These are phyloP conservation scores for Mastacembelus armatus DNA, from an alignment of 2,797 vertebrate genomes.

Conservation along the genomic window DNA sequence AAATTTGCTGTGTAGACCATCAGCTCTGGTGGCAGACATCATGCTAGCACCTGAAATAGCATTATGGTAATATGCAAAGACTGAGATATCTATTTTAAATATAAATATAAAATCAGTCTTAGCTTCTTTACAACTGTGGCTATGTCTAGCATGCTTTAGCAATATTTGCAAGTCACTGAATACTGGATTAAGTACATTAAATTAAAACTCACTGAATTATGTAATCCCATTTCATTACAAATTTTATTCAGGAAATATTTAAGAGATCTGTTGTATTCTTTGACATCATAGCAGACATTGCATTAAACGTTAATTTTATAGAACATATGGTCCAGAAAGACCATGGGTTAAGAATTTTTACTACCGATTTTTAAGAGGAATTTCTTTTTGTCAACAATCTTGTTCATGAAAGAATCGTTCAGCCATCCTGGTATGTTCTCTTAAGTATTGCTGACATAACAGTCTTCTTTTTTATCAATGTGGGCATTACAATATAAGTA, in stretches of 20 bases:
- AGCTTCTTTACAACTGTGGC: no score
- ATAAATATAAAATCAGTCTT: no score
- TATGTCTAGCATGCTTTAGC: no score
- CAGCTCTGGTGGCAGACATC: conserved; percentile 1
- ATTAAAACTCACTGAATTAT: no score
- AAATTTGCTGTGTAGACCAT: conserved; percentile 7
- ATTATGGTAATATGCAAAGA: conserved; percentile 1
- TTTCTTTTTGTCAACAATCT: not conserved
- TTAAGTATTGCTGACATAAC: not conserved
- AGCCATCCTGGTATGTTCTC: not conserved
- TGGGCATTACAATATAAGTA: no score
- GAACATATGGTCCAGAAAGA: not conserved
- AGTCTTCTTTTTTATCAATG: not conserved
- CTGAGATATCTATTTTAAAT: no score
- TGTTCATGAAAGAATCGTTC: not conserved
- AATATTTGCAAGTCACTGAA: not conserved
- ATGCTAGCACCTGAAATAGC: not conserved
- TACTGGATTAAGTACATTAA: no score
- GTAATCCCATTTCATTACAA: no score
- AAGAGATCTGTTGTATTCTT: not conserved
- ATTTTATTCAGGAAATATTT: not conserved
- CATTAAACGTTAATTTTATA: not conserved
- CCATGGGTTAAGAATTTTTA: not conserved
- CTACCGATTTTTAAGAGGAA: not conserved
- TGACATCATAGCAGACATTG: not conserved